Conservation (phyloP, 2,113 vertebrate species). For the Pyxicephalus adspersus region DNA sequence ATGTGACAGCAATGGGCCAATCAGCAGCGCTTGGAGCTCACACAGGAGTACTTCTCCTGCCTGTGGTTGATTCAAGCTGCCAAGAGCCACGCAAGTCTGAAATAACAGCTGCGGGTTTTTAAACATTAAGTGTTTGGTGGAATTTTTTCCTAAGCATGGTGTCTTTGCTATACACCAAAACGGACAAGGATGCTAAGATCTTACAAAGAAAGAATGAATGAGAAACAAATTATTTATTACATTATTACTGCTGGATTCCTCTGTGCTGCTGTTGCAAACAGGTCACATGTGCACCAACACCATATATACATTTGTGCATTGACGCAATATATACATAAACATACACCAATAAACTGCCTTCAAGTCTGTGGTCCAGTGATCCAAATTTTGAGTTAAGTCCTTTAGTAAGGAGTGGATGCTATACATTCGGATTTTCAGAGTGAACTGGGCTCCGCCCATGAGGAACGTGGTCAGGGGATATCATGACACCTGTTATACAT, state of each 20-base stretch:
- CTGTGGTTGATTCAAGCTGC: too few species aligned
- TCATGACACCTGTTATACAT: neutral
- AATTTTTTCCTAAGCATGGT: too few species aligned
- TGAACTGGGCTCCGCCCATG: neutral
- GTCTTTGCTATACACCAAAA: neutral
- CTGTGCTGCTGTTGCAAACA: neutral
- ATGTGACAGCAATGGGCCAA: too few species aligned
- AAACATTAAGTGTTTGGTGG: too few species aligned
- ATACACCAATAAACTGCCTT: neutral
- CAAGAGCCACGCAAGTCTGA: too few species aligned
- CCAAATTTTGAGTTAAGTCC: neutral
- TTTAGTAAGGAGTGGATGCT: neutral
- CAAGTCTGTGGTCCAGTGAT: neutral
- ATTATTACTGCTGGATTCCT: conserved; percentile 2
- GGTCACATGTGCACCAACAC: neutral
- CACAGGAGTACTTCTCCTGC: too few species aligned
- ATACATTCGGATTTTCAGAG: neutral
- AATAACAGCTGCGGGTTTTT: too few species aligned
- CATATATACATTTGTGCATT: conserved; percentile 29
- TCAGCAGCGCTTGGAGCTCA: too few species aligned
- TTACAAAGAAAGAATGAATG: neutral
- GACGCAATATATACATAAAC: conserved; percentile 30
- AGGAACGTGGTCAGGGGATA: neutral
- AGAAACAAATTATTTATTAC: conserved; percentile 5
- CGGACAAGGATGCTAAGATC: neutral